Percentiles rank a stretch among this genome's conserved stretches.
phyloP scores from a whole-genome alignment of 2,888 invertebrate genomes.

The Tryphoninae sp. region DNA sequence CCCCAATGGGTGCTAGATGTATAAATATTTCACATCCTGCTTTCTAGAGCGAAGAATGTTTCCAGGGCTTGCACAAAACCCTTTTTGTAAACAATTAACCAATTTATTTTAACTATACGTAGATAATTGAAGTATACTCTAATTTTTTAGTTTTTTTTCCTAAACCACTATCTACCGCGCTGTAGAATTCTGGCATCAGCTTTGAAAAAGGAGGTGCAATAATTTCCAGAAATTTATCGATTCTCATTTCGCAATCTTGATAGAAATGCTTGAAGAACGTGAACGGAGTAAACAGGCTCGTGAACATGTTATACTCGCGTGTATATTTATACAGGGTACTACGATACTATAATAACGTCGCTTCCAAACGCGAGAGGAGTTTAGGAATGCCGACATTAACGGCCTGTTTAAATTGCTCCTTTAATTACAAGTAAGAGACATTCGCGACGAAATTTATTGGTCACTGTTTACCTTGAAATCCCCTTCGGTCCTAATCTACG shows the following conservation, averaged over 20 bases:
- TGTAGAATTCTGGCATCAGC: neutral
- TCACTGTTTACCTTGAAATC: conserved; percentile 75
- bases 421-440: conserved; percentile 80
- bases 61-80: too few relatives aligned
- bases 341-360: conserved; percentile 50
- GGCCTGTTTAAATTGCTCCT: conserved; percentile 79
- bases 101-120: too few relatives aligned
- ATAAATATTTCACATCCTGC: neutral
- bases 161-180: neutral
- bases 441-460: conserved; percentile 77
- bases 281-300: conserved; percentile 13
- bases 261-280: neutral
- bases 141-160: too few relatives aligned
- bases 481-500: conserved; percentile 76
- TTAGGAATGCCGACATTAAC: conserved; percentile 77
- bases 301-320: neutral
- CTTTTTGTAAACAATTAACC: too few relatives aligned
- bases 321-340: conserved; percentile 12
- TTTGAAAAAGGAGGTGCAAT: neutral
- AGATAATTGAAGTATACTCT: too few relatives aligned
- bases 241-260: neutral
- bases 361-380: conserved; percentile 59
- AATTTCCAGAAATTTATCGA: neutral
- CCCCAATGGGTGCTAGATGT: neutral
- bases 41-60: neutral